These are phyloP conservation scores for Lobophora halterata DNA, from an alignment of 2,888 invertebrate genomes.

Conservation along the genomic window DNA sequence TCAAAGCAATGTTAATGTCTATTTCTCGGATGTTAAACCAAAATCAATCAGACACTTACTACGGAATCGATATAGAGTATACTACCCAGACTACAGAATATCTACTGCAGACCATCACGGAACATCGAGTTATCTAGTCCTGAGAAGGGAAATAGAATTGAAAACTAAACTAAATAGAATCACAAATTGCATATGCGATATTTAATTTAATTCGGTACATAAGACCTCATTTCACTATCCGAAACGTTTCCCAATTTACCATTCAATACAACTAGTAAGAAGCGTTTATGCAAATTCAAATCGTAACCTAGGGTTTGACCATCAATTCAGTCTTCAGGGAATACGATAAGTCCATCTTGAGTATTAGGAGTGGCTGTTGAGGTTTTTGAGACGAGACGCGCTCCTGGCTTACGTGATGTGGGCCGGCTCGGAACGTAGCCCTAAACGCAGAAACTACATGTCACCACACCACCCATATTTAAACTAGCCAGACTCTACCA, in stretches of 20 bases:
- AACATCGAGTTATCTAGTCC: no score
- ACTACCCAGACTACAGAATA: no score
- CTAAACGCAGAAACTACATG: conserved; percentile 46
- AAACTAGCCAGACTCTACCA: conserved; percentile 4
- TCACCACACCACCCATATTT: conserved; percentile 36
- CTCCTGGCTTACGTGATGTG: conserved; percentile 27
- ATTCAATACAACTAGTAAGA: conserved; percentile 4
- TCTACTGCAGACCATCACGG: no score
- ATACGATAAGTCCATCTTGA: conserved; percentile 40
- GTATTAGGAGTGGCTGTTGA: conserved; percentile 30
- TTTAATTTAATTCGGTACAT: no score
- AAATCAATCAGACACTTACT: no score
- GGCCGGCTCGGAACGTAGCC: conserved; percentile 44
- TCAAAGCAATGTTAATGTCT: no score
- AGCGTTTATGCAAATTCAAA: conserved; percentile 15
- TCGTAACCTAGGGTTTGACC: conserved; percentile 14
- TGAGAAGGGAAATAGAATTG: no score
- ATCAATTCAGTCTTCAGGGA: conserved; percentile 50
- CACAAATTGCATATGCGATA: no score
- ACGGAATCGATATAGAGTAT: no score
- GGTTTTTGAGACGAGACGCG: conserved; percentile 29
- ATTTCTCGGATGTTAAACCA: no score
- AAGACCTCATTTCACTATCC: conserved; percentile 3
- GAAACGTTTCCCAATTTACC: conserved; percentile 3
- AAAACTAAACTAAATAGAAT: no score